phyloP scores from a whole-genome alignment of 2,797 vertebrate species.

The Ataeniobius toweri region DNA sequence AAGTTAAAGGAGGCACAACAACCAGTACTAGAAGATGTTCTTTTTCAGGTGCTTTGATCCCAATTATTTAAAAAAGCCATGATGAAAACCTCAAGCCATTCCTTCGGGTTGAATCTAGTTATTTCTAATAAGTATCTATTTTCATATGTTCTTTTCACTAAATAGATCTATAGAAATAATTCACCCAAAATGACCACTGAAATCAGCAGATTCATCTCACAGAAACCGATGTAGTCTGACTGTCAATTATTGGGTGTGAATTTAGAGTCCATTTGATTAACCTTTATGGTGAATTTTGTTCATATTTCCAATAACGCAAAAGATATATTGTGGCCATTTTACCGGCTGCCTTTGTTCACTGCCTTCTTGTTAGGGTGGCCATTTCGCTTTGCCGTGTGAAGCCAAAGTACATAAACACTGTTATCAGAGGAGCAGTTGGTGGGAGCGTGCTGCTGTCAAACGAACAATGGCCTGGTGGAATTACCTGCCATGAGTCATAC shows the following conservation, averaged over 20 bases:
- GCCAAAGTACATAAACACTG: conserved; percentile 64
- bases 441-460: conserved; percentile 55
- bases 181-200: neutral
- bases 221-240: neutral
- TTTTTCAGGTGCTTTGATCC: no score
- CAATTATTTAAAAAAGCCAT: neutral
- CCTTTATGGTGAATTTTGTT: conserved; percentile 7
- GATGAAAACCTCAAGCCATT: neutral
- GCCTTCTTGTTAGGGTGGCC: conserved; percentile 46
- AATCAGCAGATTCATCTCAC: neutral
- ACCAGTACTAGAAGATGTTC: no score
- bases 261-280: conserved; percentile 22
- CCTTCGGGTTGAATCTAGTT: neutral
- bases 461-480: conserved; percentile 61
- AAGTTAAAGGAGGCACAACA: no score
- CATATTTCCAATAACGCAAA: neutral
- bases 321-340: conserved; percentile 34
- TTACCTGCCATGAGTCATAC: conserved; percentile 65
- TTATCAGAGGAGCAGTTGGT: conserved; percentile 60
- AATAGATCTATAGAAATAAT: neutral
- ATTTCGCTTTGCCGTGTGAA: conserved; percentile 47
- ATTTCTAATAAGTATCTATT: neutral
- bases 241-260: neutral
- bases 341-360: conserved; percentile 19
- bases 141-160: no score